Evolutionary conservation across 2,113 vertebrate genomes (phyloP).

Genomic region (Cyprinodon variegatus): DNA sequence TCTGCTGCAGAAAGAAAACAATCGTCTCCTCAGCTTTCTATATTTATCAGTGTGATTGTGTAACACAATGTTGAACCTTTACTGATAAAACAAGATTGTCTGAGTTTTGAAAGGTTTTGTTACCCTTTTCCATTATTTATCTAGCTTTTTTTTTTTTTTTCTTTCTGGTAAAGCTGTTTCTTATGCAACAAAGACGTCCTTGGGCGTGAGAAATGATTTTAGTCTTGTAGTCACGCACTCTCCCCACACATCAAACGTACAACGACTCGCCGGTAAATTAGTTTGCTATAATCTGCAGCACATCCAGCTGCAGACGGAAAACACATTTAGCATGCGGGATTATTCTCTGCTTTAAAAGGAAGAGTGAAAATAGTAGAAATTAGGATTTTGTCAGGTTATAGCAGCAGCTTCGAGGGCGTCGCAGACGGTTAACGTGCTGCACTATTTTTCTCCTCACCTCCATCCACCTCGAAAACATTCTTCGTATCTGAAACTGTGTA

Average conservation of each 20-base stretch:
- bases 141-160: not conserved
- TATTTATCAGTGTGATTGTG: not conserved
- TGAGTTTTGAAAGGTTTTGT: not conserved
- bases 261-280: not conserved
- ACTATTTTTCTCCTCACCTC: conserved; percentile 15
- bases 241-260: conserved; percentile 20
- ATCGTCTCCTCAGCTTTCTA: not conserved
- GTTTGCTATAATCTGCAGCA: conserved; percentile 25
- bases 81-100: not conserved
- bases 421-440: conserved; percentile 4
- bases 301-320: conserved; percentile 36
- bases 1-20: not conserved
- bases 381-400: not conserved
- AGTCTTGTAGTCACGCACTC: conserved; percentile 35
- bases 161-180: conserved; percentile 24
- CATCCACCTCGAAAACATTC: conserved; percentile 37
- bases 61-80: not conserved
- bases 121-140: not conserved
- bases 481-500: conserved; percentile 55
- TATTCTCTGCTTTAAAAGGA: not conserved
- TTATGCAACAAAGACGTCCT: conserved; percentile 36
- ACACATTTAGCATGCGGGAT: conserved; percentile 36
- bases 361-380: conserved; percentile 2
- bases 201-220: conserved; percentile 46
- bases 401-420: conserved; percentile 29